Percentiles rank a stretch among this genome's conserved stretches.
Conservation (phyloP, 2,797 vertebrate genomes). For the Limosa lapponica region DNA sequence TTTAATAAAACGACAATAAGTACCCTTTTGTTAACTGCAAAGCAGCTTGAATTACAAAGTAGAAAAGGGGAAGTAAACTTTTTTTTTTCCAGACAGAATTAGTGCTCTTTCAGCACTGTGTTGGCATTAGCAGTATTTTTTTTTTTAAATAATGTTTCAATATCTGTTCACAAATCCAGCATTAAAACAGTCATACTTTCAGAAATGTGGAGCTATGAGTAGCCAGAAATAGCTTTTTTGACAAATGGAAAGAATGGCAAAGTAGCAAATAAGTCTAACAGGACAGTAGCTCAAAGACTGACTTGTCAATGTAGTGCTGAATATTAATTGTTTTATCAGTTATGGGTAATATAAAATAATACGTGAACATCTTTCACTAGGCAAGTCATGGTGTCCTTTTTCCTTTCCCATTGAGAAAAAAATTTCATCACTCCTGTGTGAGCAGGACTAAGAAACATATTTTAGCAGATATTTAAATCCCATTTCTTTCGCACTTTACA, state of each 20-base stretch:
- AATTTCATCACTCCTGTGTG: not conserved
- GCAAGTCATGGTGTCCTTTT: not conserved
- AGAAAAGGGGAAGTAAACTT: not conserved
- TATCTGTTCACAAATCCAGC: not conserved
- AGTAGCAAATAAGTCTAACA: not conserved
- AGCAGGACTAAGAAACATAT: not conserved
- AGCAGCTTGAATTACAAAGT: not conserved
- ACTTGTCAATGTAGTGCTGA: not conserved
- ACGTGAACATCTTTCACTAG: not conserved
- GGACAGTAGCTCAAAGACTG: not conserved
- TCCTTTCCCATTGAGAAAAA: not conserved
- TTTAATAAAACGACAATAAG: conserved; percentile 1
- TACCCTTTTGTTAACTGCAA: not conserved
- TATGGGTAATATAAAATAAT: not conserved
- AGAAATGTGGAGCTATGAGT: not conserved
- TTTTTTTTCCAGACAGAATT: not conserved
- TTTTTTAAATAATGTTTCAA: not conserved
- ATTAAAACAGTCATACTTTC: not conserved
- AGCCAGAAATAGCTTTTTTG: not conserved
- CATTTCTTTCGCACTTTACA: not conserved
- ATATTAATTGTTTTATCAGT: not conserved
- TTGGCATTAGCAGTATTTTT: not conserved
- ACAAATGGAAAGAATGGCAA: not conserved
- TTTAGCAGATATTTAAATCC: not conserved
- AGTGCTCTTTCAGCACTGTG: not conserved